Evolutionary conservation across 2,797 vertebrate genomes (phyloP).

Genomic region (Ibycter americanus): DNA sequence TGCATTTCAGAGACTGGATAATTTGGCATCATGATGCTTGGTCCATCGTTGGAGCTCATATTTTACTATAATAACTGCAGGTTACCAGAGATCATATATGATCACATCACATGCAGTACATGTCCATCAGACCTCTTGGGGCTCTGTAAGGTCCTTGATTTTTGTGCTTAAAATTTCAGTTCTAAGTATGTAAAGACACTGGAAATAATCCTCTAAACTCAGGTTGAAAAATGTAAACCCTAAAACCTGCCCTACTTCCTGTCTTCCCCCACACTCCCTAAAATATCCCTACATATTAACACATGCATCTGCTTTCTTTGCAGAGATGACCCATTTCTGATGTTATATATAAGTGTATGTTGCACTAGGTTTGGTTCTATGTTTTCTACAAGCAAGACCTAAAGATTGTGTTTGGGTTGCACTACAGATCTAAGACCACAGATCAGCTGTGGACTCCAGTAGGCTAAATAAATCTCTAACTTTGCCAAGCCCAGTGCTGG

Average conservation of each 20-base stretch:
- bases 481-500: neutral
- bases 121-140: neutral
- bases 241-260: neutral
- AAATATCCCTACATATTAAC: conserved; percentile 30
- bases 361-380: neutral
- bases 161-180: neutral
- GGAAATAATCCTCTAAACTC: neutral
- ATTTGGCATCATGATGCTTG: neutral
- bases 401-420: neutral
- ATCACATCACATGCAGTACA: neutral
- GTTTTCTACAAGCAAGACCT: neutral
- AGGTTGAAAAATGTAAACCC: neutral
- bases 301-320: conserved; percentile 12
- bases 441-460: neutral
- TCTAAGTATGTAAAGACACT: neutral
- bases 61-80: neutral
- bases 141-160: neutral
- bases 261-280: neutral
- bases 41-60: neutral
- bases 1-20: neutral
- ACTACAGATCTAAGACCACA: neutral
- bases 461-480: neutral
- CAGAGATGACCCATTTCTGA: neutral
- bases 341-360: neutral
- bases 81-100: neutral